These are phyloP conservation scores for Spea multiplicata DNA, from an alignment of 2,113 vertebrate genomes.

Conservation along the genomic window DNA sequence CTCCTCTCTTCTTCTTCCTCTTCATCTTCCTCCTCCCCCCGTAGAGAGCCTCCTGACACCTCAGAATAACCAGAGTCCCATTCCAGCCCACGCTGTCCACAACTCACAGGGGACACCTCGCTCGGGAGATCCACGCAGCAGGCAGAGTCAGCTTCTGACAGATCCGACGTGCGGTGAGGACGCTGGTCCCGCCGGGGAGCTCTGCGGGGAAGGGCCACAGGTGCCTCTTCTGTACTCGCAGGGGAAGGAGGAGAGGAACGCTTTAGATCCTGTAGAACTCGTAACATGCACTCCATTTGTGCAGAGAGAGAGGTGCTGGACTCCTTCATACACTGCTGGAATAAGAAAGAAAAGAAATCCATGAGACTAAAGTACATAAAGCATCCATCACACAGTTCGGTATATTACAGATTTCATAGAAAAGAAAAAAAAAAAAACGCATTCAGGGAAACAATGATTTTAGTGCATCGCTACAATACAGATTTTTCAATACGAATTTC, in stretches of 20 bases:
- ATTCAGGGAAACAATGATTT: no score
- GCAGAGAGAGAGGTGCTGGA: slow-evolving; percentile 64
- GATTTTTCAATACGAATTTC: no score
- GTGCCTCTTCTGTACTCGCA: slow-evolving; percentile 48
- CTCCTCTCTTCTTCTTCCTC: slow-evolving; percentile 21
- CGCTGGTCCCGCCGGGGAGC: slow-evolving; percentile 60
- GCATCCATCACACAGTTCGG: no score
- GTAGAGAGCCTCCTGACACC: slow-evolving; percentile 78
- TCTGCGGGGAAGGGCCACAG: slow-evolving; percentile 48
- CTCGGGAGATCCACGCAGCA: slow-evolving; percentile 78
- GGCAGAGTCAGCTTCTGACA: slow-evolving; percentile 80
- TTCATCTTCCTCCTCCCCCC: slow-evolving; percentile 74
- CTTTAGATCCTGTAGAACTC: slow-evolving; percentile 68
- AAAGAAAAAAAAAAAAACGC: no score
- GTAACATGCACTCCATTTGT: slow-evolving; percentile 77
- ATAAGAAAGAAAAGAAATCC: slow-evolving; percentile 45
- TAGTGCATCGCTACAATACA: no score
- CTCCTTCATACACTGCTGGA: slow-evolving; percentile 76
- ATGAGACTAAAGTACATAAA: slow-evolving; percentile 1
- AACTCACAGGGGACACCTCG: slow-evolving; percentile 66
- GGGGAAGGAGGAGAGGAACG: slow-evolving; percentile 49
- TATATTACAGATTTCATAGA: no score
- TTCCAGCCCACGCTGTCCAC: slow-evolving; percentile 83
- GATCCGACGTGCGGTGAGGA: slow-evolving; percentile 60
- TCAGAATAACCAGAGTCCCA: slow-evolving; percentile 92